Conservation (phyloP, 2,113 vertebrate genomes). For the Callionymus lyra region DNA sequence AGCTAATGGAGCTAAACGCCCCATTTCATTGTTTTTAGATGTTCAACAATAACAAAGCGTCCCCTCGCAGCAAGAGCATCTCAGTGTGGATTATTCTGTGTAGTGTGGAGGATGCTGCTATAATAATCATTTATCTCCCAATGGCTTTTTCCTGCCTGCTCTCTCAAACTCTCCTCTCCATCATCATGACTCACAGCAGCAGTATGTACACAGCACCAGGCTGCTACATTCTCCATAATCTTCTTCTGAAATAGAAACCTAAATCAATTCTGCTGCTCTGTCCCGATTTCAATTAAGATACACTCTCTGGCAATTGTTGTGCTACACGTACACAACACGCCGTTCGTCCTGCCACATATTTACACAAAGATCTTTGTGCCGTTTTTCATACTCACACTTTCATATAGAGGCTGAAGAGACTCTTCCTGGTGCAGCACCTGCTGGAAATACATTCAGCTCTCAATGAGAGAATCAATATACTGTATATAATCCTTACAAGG, state of each 20-base stretch:
- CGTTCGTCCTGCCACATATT: too few relatives aligned
- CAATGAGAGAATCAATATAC: too few relatives aligned
- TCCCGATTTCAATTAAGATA: conserved; percentile 9
- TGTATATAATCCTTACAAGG: too few relatives aligned
- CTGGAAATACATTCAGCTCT: too few relatives aligned
- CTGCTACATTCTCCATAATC: conserved; percentile 11
- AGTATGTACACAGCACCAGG: conserved; percentile 14
- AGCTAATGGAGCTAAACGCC: conserved; percentile 6
- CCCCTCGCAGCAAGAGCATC: conserved; percentile 18
- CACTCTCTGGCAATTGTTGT: conserved; percentile 2
- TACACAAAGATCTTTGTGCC: too few relatives aligned
- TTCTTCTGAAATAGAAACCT: conserved; percentile 14
- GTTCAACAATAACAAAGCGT: conserved; percentile 3
- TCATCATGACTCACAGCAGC: conserved; percentile 33
- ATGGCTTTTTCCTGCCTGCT: conserved; percentile 45
- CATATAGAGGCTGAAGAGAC: too few relatives aligned
- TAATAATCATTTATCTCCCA: conserved; percentile 47
- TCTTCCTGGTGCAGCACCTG: too few relatives aligned
- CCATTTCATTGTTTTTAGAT: conserved; percentile 15
- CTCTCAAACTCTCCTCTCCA: conserved; percentile 43
- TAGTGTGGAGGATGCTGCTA: conserved; percentile 50
- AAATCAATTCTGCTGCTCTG: conserved; percentile 3
- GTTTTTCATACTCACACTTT: too few relatives aligned
- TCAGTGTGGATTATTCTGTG: conserved; percentile 39
- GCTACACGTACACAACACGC: neutral